These are phyloP conservation scores for Hypothenemus hampei DNA, from an alignment of 1,140 invertebrate species.

Conservation along the genomic window DNA sequence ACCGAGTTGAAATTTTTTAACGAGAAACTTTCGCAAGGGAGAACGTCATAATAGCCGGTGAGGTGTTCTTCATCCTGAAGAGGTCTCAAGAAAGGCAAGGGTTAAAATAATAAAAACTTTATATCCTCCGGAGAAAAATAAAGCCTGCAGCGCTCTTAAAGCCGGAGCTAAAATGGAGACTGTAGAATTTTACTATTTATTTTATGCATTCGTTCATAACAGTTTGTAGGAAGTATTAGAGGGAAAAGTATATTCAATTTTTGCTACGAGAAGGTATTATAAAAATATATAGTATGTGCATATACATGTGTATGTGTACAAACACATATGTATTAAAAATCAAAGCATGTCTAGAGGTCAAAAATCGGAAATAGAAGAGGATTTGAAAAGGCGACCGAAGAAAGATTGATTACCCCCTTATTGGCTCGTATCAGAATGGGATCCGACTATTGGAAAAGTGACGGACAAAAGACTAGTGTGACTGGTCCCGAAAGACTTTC, in stretches of 20 bases:
- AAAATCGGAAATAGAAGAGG: slow-evolving; percentile 13
- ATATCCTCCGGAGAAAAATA: slow-evolving; percentile 17
- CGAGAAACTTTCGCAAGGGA: too few relatives aligned
- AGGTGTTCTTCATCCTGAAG: slow-evolving; percentile 1
- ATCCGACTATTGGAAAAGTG: slow-evolving; percentile 20
- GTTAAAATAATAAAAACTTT: slow-evolving; percentile 16
- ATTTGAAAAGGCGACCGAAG: slow-evolving; percentile 22
- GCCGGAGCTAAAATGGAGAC: slow-evolving; percentile 10
- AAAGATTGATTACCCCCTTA: slow-evolving; percentile 26
- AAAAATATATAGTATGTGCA: too few relatives aligned
- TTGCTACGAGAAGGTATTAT: too few relatives aligned
- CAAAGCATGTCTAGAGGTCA: slow-evolving; percentile 15
- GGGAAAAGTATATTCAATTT: background rate
- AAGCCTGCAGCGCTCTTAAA: slow-evolving; percentile 8
- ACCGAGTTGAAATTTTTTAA: background rate
- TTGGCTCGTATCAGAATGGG: slow-evolving; percentile 15
- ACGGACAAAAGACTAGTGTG: slow-evolving; percentile 15
- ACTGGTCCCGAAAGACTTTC: slow-evolving; percentile 13
- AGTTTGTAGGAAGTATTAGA: background rate
- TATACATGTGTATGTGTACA: too few relatives aligned
- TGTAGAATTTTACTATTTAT: slow-evolving; percentile 11
- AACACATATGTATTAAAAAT: slow-evolving; percentile 9
- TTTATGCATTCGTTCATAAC: background rate
- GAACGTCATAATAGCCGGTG: background rate
- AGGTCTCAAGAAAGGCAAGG: slow-evolving; percentile 12